phyloP scores from a whole-genome alignment of 2,888 invertebrate genomes.

The Stegophylla sp. region DNA sequence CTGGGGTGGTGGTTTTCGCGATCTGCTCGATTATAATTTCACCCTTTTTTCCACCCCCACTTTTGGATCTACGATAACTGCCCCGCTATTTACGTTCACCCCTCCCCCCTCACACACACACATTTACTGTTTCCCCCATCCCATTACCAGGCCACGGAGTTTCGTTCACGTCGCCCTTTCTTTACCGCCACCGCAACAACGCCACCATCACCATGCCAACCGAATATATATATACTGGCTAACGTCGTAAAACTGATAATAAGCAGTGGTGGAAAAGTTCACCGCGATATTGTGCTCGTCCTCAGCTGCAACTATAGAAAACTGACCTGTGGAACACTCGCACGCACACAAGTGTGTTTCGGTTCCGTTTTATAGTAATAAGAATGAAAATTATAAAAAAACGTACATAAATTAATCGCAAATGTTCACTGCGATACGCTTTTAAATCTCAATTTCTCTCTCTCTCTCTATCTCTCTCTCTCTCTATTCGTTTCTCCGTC shows the following conservation, averaged over 20 bases:
- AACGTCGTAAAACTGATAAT: conserved; percentile 33
- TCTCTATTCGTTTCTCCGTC: not conserved
- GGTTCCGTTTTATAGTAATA: no score
- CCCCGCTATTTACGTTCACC: no score
- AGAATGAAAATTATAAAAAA: no score
- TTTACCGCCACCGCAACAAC: not conserved
- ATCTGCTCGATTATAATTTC: conserved; percentile 36
- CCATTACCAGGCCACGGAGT: not conserved
- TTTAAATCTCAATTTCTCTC: no score
- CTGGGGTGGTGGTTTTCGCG: not conserved
- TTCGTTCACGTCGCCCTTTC: not conserved
- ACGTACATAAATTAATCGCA: not conserved
- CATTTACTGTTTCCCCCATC: no score
- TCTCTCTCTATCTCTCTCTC: no score
- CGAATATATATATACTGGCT: conserved; percentile 29
- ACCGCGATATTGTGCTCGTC: not conserved
- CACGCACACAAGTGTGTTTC: no score
- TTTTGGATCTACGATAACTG: not conserved
- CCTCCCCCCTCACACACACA: no score
- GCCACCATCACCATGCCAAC: conserved; percentile 34
- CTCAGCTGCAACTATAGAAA: not conserved
- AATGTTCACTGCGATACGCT: not conserved
- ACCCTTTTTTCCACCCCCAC: conserved; percentile 31
- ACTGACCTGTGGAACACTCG: no score
- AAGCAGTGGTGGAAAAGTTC: conserved; percentile 12